phyloP scores from a whole-genome alignment of 2,113 vertebrate genomes.

The Aramus guarauna region DNA sequence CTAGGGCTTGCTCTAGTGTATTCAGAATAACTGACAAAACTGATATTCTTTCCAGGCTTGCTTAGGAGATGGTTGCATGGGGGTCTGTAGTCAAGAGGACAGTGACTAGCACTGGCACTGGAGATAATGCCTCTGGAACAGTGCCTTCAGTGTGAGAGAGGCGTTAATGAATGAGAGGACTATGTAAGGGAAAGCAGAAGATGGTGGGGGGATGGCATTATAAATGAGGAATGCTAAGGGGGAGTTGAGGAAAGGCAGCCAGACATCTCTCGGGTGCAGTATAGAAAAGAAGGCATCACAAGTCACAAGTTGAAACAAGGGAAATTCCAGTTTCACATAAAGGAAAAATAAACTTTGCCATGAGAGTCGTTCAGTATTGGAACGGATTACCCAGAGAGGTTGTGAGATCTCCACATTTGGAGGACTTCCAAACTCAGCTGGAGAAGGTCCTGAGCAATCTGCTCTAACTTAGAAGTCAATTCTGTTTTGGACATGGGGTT shows the following conservation, averaged over 20 bases:
- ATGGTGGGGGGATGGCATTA: neutral
- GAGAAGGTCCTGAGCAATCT: neutral
- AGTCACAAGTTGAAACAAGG: neutral
- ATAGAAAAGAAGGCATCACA: neutral
- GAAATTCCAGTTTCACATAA: neutral
- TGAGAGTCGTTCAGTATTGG: neutral
- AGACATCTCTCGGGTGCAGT: neutral
- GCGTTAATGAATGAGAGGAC: neutral
- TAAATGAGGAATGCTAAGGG: neutral
- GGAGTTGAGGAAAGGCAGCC: neutral
- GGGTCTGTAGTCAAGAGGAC: neutral
- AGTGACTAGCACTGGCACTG: neutral
- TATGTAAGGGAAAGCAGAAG: neutral
- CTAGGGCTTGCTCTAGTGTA: neutral
- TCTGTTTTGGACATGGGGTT: neutral
- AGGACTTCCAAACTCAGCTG: neutral
- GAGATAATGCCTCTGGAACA: neutral
- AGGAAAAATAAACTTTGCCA: neutral
- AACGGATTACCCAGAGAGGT: neutral
- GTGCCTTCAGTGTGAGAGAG: neutral
- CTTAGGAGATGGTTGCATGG: neutral
- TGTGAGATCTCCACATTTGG: neutral
- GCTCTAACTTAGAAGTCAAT: neutral
- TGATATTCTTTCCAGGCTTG: neutral
- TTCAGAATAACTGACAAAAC: neutral